Conservation (phyloP, 1,140 invertebrate genomes). For the Nymphalis io region DNA sequence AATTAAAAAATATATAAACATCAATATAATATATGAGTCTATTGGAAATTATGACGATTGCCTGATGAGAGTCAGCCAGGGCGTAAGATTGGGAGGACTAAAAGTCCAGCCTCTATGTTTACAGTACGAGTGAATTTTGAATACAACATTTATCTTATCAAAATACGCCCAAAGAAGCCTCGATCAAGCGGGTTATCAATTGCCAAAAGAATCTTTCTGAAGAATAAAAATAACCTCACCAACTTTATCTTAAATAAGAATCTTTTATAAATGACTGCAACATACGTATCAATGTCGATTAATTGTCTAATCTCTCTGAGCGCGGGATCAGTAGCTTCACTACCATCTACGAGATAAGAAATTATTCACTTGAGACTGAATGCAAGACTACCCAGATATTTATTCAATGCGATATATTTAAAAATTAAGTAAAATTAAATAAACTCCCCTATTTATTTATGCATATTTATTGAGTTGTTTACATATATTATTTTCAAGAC, state of each 20-base stretch:
- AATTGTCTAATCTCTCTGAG: not conserved
- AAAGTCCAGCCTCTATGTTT: too few species aligned
- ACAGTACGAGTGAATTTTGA: not conserved
- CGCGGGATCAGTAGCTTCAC: not conserved
- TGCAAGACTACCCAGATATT: not conserved
- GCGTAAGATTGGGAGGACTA: too few species aligned
- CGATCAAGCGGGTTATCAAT: not conserved
- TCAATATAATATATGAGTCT: too few species aligned
- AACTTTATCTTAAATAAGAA: not conserved
- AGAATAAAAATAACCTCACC: not conserved
- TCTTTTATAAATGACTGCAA: not conserved
- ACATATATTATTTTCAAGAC: too few species aligned
- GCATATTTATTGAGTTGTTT: too few species aligned
- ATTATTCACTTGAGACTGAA: not conserved
- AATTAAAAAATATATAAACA: too few species aligned
- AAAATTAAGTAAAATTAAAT: too few species aligned
- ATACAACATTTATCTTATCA: not conserved
- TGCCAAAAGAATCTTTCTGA: not conserved
- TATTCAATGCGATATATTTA: too few species aligned
- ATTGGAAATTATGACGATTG: too few species aligned
- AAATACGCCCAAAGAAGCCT: not conserved
- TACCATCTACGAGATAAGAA: not conserved
- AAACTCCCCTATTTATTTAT: too few species aligned
- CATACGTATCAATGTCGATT: slow-evolving; percentile 1
- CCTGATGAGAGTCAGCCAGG: too few species aligned